A percentile compares a stretch with the other conserved stretches of the same genome.
Conservation (phyloP, 1,140 invertebrate species). For the Drosophila chauvacae region DNA sequence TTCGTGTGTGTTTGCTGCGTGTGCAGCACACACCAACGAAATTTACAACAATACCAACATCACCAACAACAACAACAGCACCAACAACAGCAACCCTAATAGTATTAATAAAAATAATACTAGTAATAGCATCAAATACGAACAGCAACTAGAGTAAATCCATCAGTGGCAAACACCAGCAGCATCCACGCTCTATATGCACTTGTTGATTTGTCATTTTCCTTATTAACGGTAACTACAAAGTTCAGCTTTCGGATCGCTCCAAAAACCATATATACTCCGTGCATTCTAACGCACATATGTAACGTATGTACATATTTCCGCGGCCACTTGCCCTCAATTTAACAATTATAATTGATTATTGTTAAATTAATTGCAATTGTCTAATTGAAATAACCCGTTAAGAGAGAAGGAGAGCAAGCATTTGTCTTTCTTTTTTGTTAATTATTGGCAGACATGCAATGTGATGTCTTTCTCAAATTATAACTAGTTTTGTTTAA, state of each 20-base stretch:
- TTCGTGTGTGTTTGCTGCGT: constrained; percentile 9
- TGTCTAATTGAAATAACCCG: constrained; percentile 19
- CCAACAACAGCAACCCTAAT: constrained; percentile 30
- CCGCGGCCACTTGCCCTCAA: constrained; percentile 26
- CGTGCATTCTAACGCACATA: not conserved
- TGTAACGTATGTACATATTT: not conserved
- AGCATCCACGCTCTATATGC: constrained; percentile 29
- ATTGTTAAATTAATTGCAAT: constrained; percentile 21
- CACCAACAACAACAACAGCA: constrained; percentile 23
- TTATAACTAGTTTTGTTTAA: not conserved
- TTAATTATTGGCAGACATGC: constrained; percentile 14
- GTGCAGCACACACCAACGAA: constrained; percentile 64
- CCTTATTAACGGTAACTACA: constrained; percentile 57
- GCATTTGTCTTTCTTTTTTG: not conserved
- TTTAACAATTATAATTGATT: constrained; percentile 19
- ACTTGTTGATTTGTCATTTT: constrained; percentile 45
- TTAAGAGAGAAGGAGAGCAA: not conserved
- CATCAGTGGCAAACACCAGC: constrained; percentile 57
- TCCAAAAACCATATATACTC: constrained; percentile 8
- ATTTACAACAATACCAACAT: constrained; percentile 36
- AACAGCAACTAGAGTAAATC: constrained; percentile 72
- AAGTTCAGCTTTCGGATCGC: constrained; percentile 34
- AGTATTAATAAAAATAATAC: constrained; percentile 14
- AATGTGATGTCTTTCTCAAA: not conserved
- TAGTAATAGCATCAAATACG: constrained; percentile 3